Evolutionary conservation across 92 coral and sea anemone genomes (phyloP), one percentile per base, ranked within the genome.

Genomic region (Phenganax marumi): DNA sequence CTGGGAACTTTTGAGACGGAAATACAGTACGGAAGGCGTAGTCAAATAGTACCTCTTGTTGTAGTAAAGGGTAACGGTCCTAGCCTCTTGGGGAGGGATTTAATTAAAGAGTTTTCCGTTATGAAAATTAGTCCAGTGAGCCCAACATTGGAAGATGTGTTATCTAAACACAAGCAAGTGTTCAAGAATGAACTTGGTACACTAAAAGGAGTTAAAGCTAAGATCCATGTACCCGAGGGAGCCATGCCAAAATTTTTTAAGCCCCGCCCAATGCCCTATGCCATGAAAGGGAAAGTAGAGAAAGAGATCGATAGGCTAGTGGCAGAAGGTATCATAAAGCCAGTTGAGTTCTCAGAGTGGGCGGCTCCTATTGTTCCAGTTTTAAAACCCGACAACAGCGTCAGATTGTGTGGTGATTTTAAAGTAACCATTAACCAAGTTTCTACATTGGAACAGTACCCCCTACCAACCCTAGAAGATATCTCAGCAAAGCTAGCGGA

Each of bases 51-150:
- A 19, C 90, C 90, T 19, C 52, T 87, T 50, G 52, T 52, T 21
- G 88, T 87, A 24, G 85, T 84, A 51, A 26, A 23, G 12, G 82
- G 76, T 52, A 54, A 56, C 5, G 88, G 88, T 49, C 82, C 90
- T 66, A 84, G 87, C 62, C 88, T 87, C 64, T 75, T 87, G 16
- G 88, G 85, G 11, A 51, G 88, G 66, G 49, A 87, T 60, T 84
- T 87, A 85, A 52, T 81, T 50, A 53, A 75, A 54, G 50, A 86
- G n/a, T n/a, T n/a, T 3, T 17, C 12, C 10, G 22, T 64, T 64
- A 12, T 8, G 39, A 51, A 24, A 4, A 8, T 70, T 13, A 24
- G 48, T 1, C 17, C 3, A 4, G 48, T 33, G 48, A 22, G 11
- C 22, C 22, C 18, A 19, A 19, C 10, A 18, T 24, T n/a, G n/a